A percentile compares a stretch with the other conserved stretches of the same genome.
These are phyloP conservation scores for Meloe dianella DNA, from an alignment of 2,888 invertebrate species.

Conservation along the genomic window DNA sequence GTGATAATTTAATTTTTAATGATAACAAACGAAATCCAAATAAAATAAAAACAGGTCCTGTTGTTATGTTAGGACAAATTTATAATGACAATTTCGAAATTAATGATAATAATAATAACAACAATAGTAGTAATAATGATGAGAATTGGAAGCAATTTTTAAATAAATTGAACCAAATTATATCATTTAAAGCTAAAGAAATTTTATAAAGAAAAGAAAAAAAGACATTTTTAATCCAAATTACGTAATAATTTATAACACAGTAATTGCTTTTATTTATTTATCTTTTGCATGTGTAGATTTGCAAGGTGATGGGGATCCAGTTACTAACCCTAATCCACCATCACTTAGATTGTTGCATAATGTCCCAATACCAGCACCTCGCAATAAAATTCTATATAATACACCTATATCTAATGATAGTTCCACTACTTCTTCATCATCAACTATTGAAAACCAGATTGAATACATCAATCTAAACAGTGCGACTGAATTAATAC, in stretches of 20 bases:
- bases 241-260: too few relatives aligned
- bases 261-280: conserved; percentile 14
- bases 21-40: neutral
- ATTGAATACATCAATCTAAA: conserved; percentile 5
- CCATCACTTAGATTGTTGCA: conserved; percentile 22
- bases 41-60: conserved; percentile 18
- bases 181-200: conserved; percentile 60
- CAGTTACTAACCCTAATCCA: conserved; percentile 44
- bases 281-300: conserved; percentile 50
- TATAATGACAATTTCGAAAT: conserved; percentile 12
- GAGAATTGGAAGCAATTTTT: conserved; percentile 63
- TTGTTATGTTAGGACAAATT: conserved; percentile 19
- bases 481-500: neutral
- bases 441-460: conserved; percentile 21
- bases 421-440: neutral
- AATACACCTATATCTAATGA: conserved; percentile 27
- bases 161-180: conserved; percentile 60
- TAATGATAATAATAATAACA: conserved; percentile 2
- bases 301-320: conserved; percentile 42
- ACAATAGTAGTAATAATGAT: conserved; percentile 35
- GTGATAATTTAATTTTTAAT: neutral
- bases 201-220: too few relatives aligned
- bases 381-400: conserved; percentile 40
- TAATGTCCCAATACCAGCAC: conserved; percentile 38
- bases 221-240: too few relatives aligned